These are phyloP conservation scores for Drosophila paulistorum DNA, from an alignment of 1,140 invertebrate genomes.

Conservation along the genomic window DNA sequence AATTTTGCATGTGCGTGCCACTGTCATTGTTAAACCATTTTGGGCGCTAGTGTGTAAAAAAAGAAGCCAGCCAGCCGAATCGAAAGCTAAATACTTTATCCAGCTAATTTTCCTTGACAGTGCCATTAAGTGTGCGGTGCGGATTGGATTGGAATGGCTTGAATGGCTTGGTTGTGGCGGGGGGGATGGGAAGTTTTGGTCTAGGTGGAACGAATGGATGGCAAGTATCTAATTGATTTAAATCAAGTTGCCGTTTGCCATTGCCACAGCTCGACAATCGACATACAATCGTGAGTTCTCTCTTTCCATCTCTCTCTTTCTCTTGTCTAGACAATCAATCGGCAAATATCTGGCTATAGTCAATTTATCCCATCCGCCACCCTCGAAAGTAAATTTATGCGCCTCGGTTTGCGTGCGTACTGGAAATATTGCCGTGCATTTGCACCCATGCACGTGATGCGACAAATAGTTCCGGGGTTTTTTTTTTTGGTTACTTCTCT, in stretches of 20 bases:
- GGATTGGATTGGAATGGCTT: not conserved
- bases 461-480: constrained; percentile 80
- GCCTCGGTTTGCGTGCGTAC: constrained; percentile 68
- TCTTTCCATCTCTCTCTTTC: constrained; percentile 9
- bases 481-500: constrained; percentile 50
- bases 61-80: constrained; percentile 18
- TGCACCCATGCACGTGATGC: constrained; percentile 72
- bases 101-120: constrained; percentile 72
- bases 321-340: constrained; percentile 76
- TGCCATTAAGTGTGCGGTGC: constrained; percentile 43
- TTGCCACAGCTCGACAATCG: constrained; percentile 45
- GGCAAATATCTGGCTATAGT: constrained; percentile 18
- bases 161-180: not conserved
- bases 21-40: constrained; percentile 30
- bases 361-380: not conserved
- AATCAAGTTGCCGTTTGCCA: constrained; percentile 68
- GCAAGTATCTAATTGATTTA: constrained; percentile 72
- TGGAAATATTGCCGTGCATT: constrained; percentile 68
- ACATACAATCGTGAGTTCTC: not conserved
- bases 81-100: constrained; percentile 71
- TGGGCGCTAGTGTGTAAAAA: constrained; percentile 18
- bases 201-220: not conserved
- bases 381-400: constrained; percentile 60
- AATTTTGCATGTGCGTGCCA: constrained; percentile 25
- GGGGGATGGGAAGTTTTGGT: not conserved